Base-by-base conservation (phyloP, 2,888 invertebrate species). In the Eupithecia insigniata region DNA sequence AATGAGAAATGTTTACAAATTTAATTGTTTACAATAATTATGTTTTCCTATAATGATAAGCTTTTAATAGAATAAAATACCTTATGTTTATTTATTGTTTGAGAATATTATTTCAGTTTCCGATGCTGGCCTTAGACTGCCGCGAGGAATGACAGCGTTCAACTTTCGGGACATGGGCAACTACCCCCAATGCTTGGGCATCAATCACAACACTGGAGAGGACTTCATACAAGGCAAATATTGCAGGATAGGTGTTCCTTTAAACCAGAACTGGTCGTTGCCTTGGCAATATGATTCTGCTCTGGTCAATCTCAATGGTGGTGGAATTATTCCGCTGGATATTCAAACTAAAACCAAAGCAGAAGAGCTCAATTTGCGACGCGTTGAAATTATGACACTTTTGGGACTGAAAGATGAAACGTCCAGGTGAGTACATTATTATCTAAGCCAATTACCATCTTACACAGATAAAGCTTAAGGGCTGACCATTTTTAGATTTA, bases 111-210 rank as follows among this genome's bases (percentile, higher is more conserved):
- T 74, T 70, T 51, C 74, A 89, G 89, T 89, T 74, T 71, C 82
- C 4, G 89, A 89, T 67, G 81, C 88, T 22, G 86, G 89, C 3
- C 78, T 84, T 8, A 80, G 85, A 73, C 66, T 82, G 16, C 89
- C 89, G 8, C 76, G 81, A 62, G 85, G 86, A 2, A 61, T 88
- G 2, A 62, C 85, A 1, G 68, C 72, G 26, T 85, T 84, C 0
- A 86, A 87, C 61, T 75, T 76, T 0, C 22, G 78, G 1, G 87
- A 89, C 36, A 67, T 85, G 61, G 89, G 88, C 6, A 87, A 84
- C 77, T 89, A 87, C 66, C 79, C 83, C 46, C 87, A 86, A 81
- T 89, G 89, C 51, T 75, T 89, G 10, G 80, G 75, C 4, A 84
- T 88, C 28, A 78, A 76, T 4, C 76, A 83, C 30, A 70, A 72